These are phyloP conservation scores for Adelphocoris suturalis DNA, from an alignment of 2,888 invertebrate genomes.

Conservation along the genomic window DNA sequence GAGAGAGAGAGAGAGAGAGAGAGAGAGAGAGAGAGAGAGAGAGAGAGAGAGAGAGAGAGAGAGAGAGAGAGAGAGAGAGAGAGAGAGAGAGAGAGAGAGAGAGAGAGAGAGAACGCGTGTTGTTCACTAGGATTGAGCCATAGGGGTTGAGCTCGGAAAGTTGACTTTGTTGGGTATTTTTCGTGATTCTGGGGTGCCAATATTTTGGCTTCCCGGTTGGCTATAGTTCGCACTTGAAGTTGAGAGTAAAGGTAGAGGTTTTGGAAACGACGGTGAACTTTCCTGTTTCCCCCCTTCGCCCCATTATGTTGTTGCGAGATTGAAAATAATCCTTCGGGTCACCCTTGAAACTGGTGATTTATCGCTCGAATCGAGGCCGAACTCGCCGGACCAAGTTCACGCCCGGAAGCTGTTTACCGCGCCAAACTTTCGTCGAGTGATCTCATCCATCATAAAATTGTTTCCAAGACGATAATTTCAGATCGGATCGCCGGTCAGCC, in stretches of 20 bases:
- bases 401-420: neutral
- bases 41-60: neutral
- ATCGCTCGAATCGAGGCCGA: neutral
- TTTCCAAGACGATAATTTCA: neutral
- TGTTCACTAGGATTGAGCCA: too few species aligned
- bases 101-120: too few species aligned
- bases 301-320: too few species aligned
- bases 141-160: too few species aligned
- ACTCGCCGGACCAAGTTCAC: neutral
- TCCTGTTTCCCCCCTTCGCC: too few species aligned
- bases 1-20: neutral
- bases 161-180: too few species aligned
- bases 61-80: neutral
- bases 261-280: too few species aligned
- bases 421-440: neutral
- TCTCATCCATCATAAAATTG: neutral
- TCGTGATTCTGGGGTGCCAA: too few species aligned
- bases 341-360: neutral
- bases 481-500: neutral
- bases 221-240: too few species aligned
- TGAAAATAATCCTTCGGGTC: neutral
- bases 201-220: too few species aligned
- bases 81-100: neutral
- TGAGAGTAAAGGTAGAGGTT: too few species aligned
- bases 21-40: neutral